phyloP scores from a whole-genome alignment of 2,888 invertebrate species.

The Plutella xylostella region DNA sequence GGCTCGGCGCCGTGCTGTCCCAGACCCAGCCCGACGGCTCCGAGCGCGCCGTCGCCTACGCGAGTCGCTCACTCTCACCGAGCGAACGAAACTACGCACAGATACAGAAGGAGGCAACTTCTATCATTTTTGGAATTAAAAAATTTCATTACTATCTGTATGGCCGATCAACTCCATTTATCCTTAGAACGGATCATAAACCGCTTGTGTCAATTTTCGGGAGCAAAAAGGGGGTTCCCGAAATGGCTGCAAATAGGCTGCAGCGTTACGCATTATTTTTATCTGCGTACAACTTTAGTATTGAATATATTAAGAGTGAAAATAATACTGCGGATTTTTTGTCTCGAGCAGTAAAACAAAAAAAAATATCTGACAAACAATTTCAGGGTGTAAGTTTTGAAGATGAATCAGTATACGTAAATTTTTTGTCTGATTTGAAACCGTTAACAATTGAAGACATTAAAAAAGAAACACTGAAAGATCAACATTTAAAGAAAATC shows the following conservation, averaged over 20 bases:
- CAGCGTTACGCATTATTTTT: slow-evolving; percentile 1
- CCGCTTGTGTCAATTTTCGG: slow-evolving; percentile 4
- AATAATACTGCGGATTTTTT: slow-evolving; percentile 9
- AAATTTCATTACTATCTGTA: slow-evolving; percentile 2
- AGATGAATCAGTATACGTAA: not conserved
- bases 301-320: slow-evolving; percentile 2
- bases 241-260: slow-evolving; percentile 6
- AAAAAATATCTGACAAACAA: not conserved
- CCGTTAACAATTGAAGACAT: slow-evolving; percentile 2
- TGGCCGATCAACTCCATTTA: not conserved
- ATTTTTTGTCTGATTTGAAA: not conserved
- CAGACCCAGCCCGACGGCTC: too few species aligned
- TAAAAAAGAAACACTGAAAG: not conserved
- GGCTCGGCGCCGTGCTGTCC: too few species aligned
- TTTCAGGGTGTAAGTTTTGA: too few species aligned
- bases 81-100: not conserved
- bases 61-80: not conserved
- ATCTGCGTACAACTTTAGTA: slow-evolving; percentile 6
- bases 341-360: not conserved
- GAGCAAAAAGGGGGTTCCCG: slow-evolving; percentile 1
- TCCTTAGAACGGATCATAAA: slow-evolving; percentile 3
- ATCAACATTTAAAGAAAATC: not conserved
- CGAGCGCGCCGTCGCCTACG: too few species aligned
- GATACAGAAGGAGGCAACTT: not conserved
- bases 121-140: slow-evolving; percentile 4